Evolutionary conservation across 35 echinoderm and acorn worm species (phyloP).

Genomic region (Heliocidaris erythrogramma): DNA sequence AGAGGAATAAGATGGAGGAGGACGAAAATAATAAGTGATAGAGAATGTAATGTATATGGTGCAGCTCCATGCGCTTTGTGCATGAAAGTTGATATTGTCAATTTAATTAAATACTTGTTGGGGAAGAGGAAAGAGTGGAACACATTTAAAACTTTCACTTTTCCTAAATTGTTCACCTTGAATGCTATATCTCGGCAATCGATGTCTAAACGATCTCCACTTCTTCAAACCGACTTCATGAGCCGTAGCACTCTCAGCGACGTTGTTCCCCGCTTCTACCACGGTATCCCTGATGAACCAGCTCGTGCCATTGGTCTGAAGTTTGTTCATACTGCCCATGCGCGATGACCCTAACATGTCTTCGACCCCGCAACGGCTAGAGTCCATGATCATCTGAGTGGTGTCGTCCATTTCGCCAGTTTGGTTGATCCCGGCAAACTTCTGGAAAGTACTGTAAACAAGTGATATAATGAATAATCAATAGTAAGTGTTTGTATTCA

Average conservation of each 20-base stretch:
- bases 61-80: no score
- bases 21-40: no score
- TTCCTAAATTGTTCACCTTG: not conserved
- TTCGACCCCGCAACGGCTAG: slow-evolving; percentile 75
- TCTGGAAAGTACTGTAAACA: slow-evolving; percentile 69
- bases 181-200: not conserved
- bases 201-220: not conserved
- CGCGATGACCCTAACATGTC: slow-evolving; percentile 81
- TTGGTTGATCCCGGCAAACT: slow-evolving; percentile 77
- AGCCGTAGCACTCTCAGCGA: not conserved
- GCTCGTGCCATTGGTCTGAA: not conserved
- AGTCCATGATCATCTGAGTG: slow-evolving; percentile 61
- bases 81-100: no score
- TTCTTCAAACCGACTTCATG: not conserved
- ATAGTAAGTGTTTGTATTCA: no score
- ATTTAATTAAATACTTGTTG: no score
- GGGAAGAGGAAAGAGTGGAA: no score
- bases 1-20: no score
- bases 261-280: not conserved
- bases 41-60: no score
- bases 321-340: slow-evolving; percentile 9
- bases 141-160: no score
- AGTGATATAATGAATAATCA: no score
- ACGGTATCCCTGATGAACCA: not conserved
- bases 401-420: slow-evolving; percentile 75